Evolutionary conservation across 2,888 invertebrate species (phyloP), one percentile per base, ranked within the genome.

Genomic region (Ypsolopha scabrella): DNA sequence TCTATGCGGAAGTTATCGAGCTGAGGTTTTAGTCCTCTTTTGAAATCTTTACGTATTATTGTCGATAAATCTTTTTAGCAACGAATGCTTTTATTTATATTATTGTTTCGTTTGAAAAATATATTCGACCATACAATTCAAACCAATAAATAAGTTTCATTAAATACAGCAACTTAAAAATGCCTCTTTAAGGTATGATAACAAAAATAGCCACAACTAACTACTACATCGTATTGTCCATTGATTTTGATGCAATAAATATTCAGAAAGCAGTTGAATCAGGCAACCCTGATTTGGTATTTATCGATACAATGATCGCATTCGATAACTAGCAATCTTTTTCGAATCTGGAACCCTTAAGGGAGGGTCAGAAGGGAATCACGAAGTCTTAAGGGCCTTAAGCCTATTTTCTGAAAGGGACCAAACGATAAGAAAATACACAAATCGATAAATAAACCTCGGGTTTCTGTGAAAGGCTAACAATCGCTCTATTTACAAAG

Each of bases 401-500:
- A 24, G 8, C 38, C 9, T 38, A 35, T 37, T 37, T 37, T 36
- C 36, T 13, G 34, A 35, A 35, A n/a, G 11, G 36, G 37, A 37
- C 35, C 47, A 37, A 48, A 37, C 36, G 47, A 48, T 37, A 36
- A 47, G 47, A 8, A 35, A 8, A 37, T n/a, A 9, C 11, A 4
- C 2, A 7, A 36, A 14, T 6, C 33, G 39, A 39, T 39, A 33
- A 41, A 50, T n/a, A 35, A 41, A 13, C 37, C 35, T 11, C 43
- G 6, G 8, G 9, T 33, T 37, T 50, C 52, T 52, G 46, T 52
- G 46, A 51, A 53, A 52, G 52, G 64, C 59, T 64, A 65, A 73
- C 72, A 72, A 72, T 73, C 62, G 67, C 53, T 68, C 60, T 69
- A 69, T 70, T 68, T 68, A 65, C 67, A 64, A 67, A 59, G 57